Evolutionary conservation across 2,113 vertebrate species (phyloP), one percentile per base, ranked within the genome.

Genomic region (Nettapus auritus): DNA sequence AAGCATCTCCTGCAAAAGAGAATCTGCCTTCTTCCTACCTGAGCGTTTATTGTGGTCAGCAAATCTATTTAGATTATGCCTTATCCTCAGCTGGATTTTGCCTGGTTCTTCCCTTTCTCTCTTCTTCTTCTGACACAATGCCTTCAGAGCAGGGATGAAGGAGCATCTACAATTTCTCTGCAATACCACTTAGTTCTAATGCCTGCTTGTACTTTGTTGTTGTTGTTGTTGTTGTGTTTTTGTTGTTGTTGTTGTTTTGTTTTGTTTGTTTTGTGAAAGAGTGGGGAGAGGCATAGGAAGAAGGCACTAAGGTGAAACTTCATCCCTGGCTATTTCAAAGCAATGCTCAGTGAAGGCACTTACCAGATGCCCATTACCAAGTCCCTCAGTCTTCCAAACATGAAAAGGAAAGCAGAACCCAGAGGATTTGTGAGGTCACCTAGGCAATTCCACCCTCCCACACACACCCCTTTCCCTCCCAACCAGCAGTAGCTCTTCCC

Each of bases 31-130:
- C n/a, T 52, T 13, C n/a, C 8, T 29, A 14, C 22, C 16, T 52
- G 46, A 25, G n/a, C 17, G 15, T 34, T n/a, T 50, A n/a, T 22
- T 34, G 12, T 52, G 68, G 68, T 36, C n/a, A 36, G 14, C n/a
- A 26, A 28, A 17, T 25, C 48, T 70, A 18, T 52, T 70, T 22
- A 67, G 42, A 31, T 7, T 46, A 31, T 33, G 31, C 29, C 13
- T 21, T 67, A 33, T 17, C n/a, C 25, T 69, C 46, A 69, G 25
- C 25, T 52, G 46, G 46, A 36, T n/a, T 29, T 48, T 63, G 13
- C 48, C 13, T 2, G 0, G 15, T 46, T 69, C 33, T 23, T 28
- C 23, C 31, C 68, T 36, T 2, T 33, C 1, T 0, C 25, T 42
- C 18, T 69, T 25, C 55, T 71, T 12, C 46, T 75, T 38, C 17